Base-by-base conservation (phyloP, 2,113 vertebrate species). In the Arizona elegans region DNA sequence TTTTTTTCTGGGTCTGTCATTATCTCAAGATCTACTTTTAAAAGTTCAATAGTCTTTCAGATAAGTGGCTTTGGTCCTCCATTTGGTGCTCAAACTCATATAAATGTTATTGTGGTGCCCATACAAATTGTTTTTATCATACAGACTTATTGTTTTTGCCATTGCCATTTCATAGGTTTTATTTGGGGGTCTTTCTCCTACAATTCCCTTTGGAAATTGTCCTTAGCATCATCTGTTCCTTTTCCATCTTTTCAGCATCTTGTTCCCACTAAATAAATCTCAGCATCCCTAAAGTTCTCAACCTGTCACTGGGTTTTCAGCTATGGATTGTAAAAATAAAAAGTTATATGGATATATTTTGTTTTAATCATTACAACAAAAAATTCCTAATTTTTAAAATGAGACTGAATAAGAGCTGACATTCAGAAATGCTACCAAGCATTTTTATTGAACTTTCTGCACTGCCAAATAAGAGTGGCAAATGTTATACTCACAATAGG, bases 401-500 rank as follows among this genome's bases (percentile, higher is more conserved):
- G 43, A 38, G 56, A 92, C 58, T 81, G 62, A 90, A 19, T 86
- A 90, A 86, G 47, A 90, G 47, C 47, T 86, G 26, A 52, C 17
- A 33, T 50, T 90, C 47, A 59, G 43, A 90, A 92, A 86, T 90
- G 55, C 81, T 87, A 86, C 62, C 89, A 65, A 90, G 86, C 89
- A 65, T 50, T 81, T 93, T 90, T 90, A 90, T 70, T 93, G 92
- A 93, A 90, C 89, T 90, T 93, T 65, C 89, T 93, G 81, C 56
- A 90, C 86, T 93, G 56, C 91, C 93, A 94, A 90, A 90, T 89
- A 85, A 85, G 56, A 94, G 56, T 92, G 26, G 87, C 88, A 94
- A 85, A 75, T 88, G 54, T 88, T 92, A 87, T 85, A 65, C 87
- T 86, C 91, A 86, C 92, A 90, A 58, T 90, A 90, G 56, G 89